phyloP scores from a whole-genome alignment of 2,888 invertebrate species.

The Eristalis pertinax region DNA sequence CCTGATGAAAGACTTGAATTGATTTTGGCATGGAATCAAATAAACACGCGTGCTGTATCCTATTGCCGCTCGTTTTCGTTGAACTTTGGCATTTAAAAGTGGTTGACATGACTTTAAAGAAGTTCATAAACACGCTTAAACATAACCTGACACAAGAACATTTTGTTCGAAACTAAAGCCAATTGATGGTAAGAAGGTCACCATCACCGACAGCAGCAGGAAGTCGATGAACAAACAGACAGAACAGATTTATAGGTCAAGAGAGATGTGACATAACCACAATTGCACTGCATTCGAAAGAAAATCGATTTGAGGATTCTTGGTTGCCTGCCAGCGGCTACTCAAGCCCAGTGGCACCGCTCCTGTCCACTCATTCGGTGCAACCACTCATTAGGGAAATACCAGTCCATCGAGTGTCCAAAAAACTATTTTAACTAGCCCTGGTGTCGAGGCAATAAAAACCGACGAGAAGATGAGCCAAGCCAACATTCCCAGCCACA shows the following conservation, averaged over 20 bases:
- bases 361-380: neutral
- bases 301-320: conserved; percentile 35
- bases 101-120: too few species aligned
- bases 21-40: too few species aligned
- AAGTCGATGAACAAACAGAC: neutral
- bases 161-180: too few species aligned
- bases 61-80: too few species aligned
- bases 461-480: conserved; percentile 3
- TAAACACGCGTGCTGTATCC: too few species aligned
- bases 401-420: conserved; percentile 47
- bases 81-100: too few species aligned
- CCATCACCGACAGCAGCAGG: neutral
- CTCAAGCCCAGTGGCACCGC: neutral
- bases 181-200: too few species aligned
- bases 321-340: conserved; percentile 33
- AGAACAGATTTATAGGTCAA: neutral
- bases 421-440: conserved; percentile 51
- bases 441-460: conserved; percentile 6
- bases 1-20: too few species aligned
- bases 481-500: conserved; percentile 4
- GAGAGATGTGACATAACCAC: neutral
- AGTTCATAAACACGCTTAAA: too few species aligned
- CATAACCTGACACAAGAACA: too few species aligned
- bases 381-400: conserved; percentile 49
- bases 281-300: neutral